Evolutionary conservation across 2,888 invertebrate genomes (phyloP).

Genomic region (Coelopa pilipes): DNA sequence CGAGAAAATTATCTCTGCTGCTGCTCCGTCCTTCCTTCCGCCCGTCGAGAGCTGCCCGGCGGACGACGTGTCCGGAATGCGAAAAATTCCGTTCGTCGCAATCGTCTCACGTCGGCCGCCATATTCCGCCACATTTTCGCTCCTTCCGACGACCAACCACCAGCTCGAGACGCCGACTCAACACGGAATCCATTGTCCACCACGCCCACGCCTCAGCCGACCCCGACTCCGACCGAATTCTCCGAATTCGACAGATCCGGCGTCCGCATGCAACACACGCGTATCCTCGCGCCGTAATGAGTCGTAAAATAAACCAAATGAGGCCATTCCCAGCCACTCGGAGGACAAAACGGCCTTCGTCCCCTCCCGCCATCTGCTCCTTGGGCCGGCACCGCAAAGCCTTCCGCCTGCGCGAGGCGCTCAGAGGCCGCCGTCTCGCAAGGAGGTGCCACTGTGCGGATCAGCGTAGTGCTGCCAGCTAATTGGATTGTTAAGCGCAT

Average conservation of each 20-base stretch:
- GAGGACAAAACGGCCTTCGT: too few species aligned
- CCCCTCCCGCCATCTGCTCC: neutral
- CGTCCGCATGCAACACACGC: neutral
- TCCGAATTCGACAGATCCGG: neutral
- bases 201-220: neutral
- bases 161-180: neutral
- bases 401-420: too few species aligned
- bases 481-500: too few species aligned
- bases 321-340: neutral
- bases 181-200: neutral
- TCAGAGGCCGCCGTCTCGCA: too few species aligned
- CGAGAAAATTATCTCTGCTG: slow-evolving; percentile 11
- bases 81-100: neutral
- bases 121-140: neutral
- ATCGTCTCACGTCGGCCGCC: too few species aligned
- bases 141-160: neutral
- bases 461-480: too few species aligned
- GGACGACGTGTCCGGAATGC: neutral
- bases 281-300: neutral
- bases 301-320: slow-evolving; percentile 5
- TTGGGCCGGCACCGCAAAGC: too few species aligned
- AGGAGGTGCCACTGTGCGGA: too few species aligned
- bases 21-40: too few species aligned
- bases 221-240: neutral
- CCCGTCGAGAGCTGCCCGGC: too few species aligned